Percentiles rank a stretch among this genome's conserved stretches.
phyloP scores from a whole-genome alignment of 2,797 vertebrate genomes.

The Otolemur crassicaudatus region DNA sequence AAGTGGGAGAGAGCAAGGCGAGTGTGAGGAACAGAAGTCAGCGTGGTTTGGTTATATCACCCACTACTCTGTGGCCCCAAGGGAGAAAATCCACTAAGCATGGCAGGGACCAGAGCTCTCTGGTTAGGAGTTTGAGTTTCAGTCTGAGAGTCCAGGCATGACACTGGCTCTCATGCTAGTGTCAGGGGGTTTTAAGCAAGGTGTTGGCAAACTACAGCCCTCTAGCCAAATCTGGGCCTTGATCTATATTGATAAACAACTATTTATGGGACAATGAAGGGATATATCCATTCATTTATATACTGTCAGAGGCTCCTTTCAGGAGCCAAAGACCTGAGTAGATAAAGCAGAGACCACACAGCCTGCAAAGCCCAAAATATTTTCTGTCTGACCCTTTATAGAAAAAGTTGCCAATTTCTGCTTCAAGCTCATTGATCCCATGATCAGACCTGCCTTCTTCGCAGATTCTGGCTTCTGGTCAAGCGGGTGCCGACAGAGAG shows the following conservation, averaged over 20 bases:
- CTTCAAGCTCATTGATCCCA: accelerated
- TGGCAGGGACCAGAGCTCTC: accelerated
- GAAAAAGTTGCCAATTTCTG: neutral
- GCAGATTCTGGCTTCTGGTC: neutral
- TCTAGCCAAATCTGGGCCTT: neutral
- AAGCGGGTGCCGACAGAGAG: neutral
- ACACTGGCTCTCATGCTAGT: neutral
- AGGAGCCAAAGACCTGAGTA: accelerated
- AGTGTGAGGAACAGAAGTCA: neutral
- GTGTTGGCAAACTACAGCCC: neutral
- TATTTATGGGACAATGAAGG: neutral
- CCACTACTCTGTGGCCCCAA: accelerated
- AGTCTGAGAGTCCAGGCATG: neutral
- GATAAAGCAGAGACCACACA: neutral
- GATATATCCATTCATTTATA: neutral
- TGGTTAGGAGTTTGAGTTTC: neutral
- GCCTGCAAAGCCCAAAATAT: neutral
- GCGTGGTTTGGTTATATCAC: neutral
- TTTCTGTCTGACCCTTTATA: neutral
- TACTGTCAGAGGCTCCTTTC: neutral
- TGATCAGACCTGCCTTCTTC: neutral
- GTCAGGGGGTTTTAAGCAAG: neutral
- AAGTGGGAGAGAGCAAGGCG: neutral
- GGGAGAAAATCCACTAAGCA: neutral
- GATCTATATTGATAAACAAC: neutral